phyloP scores from a whole-genome alignment of 2,113 vertebrate species.

The Ochotona curzoniae region DNA sequence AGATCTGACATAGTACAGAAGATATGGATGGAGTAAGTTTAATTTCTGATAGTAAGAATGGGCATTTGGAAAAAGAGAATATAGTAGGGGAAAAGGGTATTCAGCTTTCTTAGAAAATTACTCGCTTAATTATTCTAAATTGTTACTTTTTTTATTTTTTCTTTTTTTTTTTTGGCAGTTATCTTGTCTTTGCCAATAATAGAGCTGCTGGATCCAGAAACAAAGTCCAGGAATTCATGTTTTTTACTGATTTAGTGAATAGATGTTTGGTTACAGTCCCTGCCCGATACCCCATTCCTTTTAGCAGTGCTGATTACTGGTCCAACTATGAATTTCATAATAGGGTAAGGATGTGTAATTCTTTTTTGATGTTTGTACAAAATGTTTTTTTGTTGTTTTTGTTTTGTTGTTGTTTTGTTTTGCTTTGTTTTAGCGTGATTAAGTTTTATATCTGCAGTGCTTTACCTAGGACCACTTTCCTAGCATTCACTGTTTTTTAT shows the following conservation, averaged over 20 bases:
- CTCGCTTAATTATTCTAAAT: constrained; percentile 62
- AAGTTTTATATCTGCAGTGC: constrained; percentile 11
- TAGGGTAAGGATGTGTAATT: constrained; percentile 88
- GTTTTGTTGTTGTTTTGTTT: too few relatives aligned
- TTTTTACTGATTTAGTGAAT: constrained; percentile 94
- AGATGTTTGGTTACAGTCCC: constrained; percentile 96
- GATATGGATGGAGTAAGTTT: constrained; percentile 98
- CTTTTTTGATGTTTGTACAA: constrained; percentile 48
- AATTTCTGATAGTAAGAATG: constrained; percentile 54
- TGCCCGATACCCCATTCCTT: constrained; percentile 92
- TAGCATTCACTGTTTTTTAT: constrained; percentile 20
- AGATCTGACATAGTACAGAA: constrained; percentile 91
- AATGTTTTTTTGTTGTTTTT: background rate
- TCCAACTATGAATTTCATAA: constrained; percentile 98
- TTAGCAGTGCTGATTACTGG: constrained; percentile 96
- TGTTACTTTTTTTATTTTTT: constrained; percentile 71
- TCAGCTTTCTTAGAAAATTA: constrained; percentile 51
- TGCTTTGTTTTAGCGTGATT: too few relatives aligned
- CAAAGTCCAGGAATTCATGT: constrained; percentile 88
- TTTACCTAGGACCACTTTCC: constrained; percentile 42
- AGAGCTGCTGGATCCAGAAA: constrained; percentile 87
- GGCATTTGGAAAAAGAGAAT: constrained; percentile 58
- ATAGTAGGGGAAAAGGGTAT: constrained; percentile 16
- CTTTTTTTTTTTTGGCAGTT: constrained; percentile 88
- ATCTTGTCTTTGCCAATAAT: constrained; percentile 93